phyloP scores from a whole-genome alignment of 2,888 invertebrate species.

The Phengaris alcon region DNA sequence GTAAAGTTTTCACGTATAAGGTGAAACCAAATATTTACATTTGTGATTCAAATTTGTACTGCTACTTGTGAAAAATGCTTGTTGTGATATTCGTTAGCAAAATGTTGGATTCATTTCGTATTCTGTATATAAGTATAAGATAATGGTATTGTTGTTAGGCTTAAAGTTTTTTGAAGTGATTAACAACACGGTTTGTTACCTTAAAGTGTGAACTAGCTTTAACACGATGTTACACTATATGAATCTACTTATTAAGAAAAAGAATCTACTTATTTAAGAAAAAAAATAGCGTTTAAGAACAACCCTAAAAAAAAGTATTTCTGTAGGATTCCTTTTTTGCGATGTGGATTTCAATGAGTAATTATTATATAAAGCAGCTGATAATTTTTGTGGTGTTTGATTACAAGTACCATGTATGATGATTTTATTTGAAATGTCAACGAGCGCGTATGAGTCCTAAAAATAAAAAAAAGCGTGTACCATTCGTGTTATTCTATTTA shows the following conservation, averaged over 20 bases:
- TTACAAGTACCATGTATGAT: too few relatives aligned
- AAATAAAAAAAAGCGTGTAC: background rate
- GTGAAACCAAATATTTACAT: background rate
- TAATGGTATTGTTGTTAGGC: background rate
- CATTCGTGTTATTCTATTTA: background rate
- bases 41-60: background rate
- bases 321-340: background rate
- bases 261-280: too few relatives aligned
- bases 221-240: background rate
- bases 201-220: conserved; percentile 14
- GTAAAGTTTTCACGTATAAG: background rate
- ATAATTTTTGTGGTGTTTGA: too few relatives aligned
- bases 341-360: background rate
- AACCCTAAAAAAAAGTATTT: background rate
- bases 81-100: too few relatives aligned
- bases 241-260: background rate
- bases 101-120: too few relatives aligned
- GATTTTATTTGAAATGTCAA: too few relatives aligned
- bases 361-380: too few relatives aligned
- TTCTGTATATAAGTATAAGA: too few relatives aligned
- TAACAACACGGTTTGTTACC: background rate
- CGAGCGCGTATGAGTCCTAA: background rate
- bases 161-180: background rate
- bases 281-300: background rate
- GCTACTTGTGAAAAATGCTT: too few relatives aligned